Percentiles rank a stretch among this genome's conserved stretches.
Conservation (phyloP, 2,113 vertebrate genomes). For the Leucosticte australis region DNA sequence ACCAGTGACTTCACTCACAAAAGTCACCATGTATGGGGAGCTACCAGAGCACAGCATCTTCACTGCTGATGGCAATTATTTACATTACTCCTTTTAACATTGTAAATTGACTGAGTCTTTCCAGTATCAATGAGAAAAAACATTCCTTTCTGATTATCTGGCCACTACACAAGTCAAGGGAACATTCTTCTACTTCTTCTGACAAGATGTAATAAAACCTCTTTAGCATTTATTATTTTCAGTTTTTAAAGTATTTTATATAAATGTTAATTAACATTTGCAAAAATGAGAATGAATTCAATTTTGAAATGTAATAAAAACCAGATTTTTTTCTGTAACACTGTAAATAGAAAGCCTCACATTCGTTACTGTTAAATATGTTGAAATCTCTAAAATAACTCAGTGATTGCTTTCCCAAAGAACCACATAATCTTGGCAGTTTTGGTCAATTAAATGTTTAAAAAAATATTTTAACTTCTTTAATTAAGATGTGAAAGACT, state of each 20-base stretch:
- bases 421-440: background rate
- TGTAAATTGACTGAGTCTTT: background rate
- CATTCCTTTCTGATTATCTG: background rate
- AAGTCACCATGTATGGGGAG: background rate
- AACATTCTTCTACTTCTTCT: background rate
- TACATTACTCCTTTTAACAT: background rate
- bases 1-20: background rate
- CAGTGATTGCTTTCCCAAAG: background rate
- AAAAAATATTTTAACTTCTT: background rate
- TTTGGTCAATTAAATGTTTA: background rate
- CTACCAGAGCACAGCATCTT: background rate
- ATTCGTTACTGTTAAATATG: background rate
- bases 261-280: background rate
- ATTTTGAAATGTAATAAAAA: background rate
- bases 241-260: background rate
- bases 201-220: background rate
- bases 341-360: background rate
- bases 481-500: background rate
- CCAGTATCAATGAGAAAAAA: background rate
- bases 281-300: background rate
- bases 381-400: background rate
- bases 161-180: background rate
- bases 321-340: background rate
- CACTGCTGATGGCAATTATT: background rate
- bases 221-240: background rate